Base-by-base conservation (phyloP, 2,888 invertebrate genomes). In the Agrotis clavis region DNA sequence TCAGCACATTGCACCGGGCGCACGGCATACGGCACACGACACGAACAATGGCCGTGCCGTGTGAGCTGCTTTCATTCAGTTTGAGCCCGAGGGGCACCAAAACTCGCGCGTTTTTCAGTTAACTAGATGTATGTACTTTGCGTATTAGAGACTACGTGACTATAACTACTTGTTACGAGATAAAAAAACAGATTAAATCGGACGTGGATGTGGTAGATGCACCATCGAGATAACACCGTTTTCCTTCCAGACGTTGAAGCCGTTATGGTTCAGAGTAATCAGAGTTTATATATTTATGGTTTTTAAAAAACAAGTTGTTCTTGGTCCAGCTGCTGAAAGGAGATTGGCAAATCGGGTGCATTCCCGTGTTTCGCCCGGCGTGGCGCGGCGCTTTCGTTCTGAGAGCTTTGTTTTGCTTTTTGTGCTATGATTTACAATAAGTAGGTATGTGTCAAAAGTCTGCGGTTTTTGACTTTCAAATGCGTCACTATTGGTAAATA, bases 61-160 rank as follows among this genome's bases (percentile, higher is more conserved):
- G 85, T 76, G 81, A 83, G 85, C 85, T 82, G 89, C 88, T 90
- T 90, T 90, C 90, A 67, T 88, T 83, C 72, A 87, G 88, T 84
- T 79, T 87, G 88, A 85, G 57, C 35, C n/a, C 6, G 35, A 57
- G 35, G 86, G 83, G 80, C 78, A 66, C 78, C 85, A 47, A 84
- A 88, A 83, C 77, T 71, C 41, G 66, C 54, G 53, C 74, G 76
- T 89, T 89, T 89, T 87, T 83, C 87, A 54, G 57, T 60, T 51
- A 64, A 73, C 83, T 54, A 41, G 41, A 41, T 9, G 41, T 41
- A 11, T 9, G 9, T 67, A 74, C 67, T 67, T 79, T 56, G 79
- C 60, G 35, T 45, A 63, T 56, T 65, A 51, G 19, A 53, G 41
- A 51, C 56, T 53, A 63, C 21, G 69, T 48, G 50, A 68, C 53